Conservation (phyloP, 2,113 vertebrate genomes). For the Helogale parvula region DNA sequence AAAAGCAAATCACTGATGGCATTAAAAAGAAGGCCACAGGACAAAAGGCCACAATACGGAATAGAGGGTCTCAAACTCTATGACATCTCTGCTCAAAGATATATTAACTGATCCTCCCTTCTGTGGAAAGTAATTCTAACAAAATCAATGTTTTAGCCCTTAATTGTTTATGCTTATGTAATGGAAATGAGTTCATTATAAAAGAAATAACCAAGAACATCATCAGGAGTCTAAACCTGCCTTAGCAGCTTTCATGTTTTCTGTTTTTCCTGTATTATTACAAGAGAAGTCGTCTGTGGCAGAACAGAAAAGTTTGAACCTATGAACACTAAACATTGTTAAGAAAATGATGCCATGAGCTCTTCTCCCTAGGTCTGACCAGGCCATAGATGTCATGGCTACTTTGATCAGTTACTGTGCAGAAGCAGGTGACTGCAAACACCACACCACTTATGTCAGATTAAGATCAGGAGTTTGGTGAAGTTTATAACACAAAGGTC, state of each 20-base stretch:
- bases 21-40: not conserved
- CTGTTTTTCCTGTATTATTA: not conserved
- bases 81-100: not conserved
- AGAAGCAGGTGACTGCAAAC: not conserved
- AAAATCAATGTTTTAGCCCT: not conserved
- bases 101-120: not conserved
- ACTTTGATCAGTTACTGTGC: not conserved
- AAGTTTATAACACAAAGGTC: not conserved
- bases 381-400: not conserved
- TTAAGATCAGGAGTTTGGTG: not conserved
- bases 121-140: not conserved
- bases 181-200: not conserved
- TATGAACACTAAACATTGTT: not conserved
- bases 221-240: not conserved
- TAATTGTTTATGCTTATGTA: not conserved
- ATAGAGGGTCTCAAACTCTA: not conserved
- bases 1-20: not conserved
- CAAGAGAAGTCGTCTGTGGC: not conserved
- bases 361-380: not conserved
- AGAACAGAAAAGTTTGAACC: not conserved
- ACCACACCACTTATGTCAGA: not conserved
- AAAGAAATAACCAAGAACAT: not conserved
- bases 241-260: not conserved
- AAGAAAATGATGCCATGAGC: not conserved
- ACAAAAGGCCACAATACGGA: not conserved